Base-by-base conservation (phyloP, 2,113 vertebrate genomes). In the Takifugu bimaculatus region DNA sequence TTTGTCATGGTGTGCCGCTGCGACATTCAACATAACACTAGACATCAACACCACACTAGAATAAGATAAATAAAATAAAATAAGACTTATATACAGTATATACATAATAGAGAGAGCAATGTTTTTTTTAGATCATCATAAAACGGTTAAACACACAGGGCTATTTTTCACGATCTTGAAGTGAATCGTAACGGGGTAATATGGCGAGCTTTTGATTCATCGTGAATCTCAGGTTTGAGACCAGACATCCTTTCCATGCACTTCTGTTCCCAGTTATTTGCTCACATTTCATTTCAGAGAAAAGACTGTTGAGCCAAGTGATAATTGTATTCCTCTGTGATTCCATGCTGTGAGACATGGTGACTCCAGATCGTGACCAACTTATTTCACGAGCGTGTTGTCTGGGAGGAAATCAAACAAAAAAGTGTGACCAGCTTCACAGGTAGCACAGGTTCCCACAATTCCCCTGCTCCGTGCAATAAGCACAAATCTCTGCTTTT, bases 251-350 rank as follows among this genome's bases (percentile, higher is more conserved):
- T 60, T 32, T n/a, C 45, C 60, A 14, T 55, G 32, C 48, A 52
- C 62, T 58, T 57, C 69, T 66, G 68, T 64, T 74, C 65, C 54
- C 65, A 60, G 76, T 81, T 73, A 59, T 78, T 82, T 54, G 6
- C 74, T 80, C 68, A 72, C 74, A 55, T 82, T 74, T 79, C 74
- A 54, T 82, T 75, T 78, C 68, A 66, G 70, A 75, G 58, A 77
- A 78, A 72, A 63, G 68, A 84, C 75, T 79, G 75, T 85, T 78
- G 68, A 56, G 64, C 57, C 2, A 85, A 85, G 85, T 86, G 88
- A 87, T 89, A 88, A 89, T 88, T 88, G 83, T 83, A 88, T 89
- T 86, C 86, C 82, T 79, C 65, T 50, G 75, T 67, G 83, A 82
- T 79, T 85, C 82, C 86, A 86, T 72, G 83, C 84, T 78, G 82